Evolutionary conservation across 2,888 invertebrate genomes (phyloP), one percentile per base, ranked within the genome.

Genomic region (Tridacna crocea): DNA sequence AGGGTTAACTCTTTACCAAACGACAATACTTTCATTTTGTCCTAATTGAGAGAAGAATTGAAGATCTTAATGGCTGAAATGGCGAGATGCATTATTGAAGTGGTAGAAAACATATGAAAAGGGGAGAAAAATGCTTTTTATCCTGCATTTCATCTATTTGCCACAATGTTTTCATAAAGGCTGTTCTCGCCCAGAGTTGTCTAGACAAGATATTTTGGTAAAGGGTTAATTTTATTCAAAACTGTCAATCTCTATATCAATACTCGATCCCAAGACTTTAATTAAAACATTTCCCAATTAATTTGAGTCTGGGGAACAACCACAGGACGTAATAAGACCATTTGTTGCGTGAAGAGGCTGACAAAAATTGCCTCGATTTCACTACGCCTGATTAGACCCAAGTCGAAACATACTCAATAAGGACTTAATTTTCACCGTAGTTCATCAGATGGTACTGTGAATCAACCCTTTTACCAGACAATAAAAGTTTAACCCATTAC

Each of bases 311-410:
- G 24, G 51, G 26, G 70, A 47, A 70, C 70, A 47, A 74, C 74
- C 72, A 58, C 77, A 77, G 61, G 61, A 77, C 70, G 77, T 77
- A 77, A 77, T 77, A 70, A 70, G 77, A 70, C 70, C 72, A 77
- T 70, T 77, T 77, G 77, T 77, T 77, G 72, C 60, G 70, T 70
- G 70, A 51, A 51, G 70, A 70, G 70, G 24, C 70, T 36, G 60
- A 60, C 73, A 60, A 60, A 73, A 73, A 73, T 73, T 73, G 73
- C 73, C 73, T 73, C 58, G 58, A 73, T 60, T 73, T 73, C 55
- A 36, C n/a, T 60, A 26, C 46, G 60, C 47, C 51, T 70, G 70
- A 70, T 70, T 70, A 70, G 70, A 24, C 51, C n/a, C 51, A 12
- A 47, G 51, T 17, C 51, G 51, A 51, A 70, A 51, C 48, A 47